A percentile compares a stretch with the other conserved stretches of the same genome.
Conservation (phyloP, 1,140 invertebrate species). For the Parasteatoda tepidariorum region DNA sequence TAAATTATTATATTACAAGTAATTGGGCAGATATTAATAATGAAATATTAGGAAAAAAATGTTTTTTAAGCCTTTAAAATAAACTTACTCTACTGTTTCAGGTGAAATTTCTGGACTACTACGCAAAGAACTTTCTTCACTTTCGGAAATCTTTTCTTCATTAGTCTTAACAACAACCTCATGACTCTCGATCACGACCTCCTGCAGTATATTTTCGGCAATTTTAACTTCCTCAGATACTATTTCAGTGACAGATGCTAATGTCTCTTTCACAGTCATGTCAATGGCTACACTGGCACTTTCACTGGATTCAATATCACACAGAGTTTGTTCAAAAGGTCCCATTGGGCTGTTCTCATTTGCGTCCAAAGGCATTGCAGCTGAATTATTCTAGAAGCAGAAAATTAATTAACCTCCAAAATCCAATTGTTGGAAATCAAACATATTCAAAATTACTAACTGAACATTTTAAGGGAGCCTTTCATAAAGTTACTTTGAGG, state of each 20-base stretch:
- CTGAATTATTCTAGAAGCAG: neutral
- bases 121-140: conserved; percentile 14
- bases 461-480: neutral
- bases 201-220: neutral
- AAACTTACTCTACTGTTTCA: no score
- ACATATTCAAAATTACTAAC: neutral
- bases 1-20: no score
- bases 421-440: neutral
- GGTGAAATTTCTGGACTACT: conserved; percentile 45
- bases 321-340: conserved; percentile 4
- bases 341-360: neutral
- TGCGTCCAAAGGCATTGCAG: neutral
- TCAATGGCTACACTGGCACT: conserved; percentile 7
- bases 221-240: neutral
- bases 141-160: neutral
- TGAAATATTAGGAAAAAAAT: no score
- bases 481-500: neutral
- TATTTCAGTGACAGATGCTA: conserved; percentile 6
- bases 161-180: neutral
- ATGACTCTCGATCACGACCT: conserved; percentile 21
- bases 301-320: neutral
- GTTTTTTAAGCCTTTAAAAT: no score
- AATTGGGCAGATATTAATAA: no score
- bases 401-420: neutral
- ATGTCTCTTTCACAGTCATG: conserved; percentile 21